Conservation (phyloP, 2,113 vertebrate species). For the Pristiophorus japonicus region DNA sequence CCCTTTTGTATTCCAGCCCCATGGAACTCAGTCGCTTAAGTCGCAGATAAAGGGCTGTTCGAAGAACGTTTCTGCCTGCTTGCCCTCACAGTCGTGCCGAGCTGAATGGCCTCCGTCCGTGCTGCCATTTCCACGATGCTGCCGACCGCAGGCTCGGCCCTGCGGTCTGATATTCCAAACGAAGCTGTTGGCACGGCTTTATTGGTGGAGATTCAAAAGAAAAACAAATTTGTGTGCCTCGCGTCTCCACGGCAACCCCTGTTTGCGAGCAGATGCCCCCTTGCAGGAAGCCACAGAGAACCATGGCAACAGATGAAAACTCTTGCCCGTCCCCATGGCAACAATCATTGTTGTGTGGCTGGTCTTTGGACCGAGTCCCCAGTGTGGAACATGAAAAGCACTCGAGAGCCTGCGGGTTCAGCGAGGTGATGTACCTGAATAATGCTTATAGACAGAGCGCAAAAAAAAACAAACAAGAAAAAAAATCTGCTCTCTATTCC, state of each 20-base stretch:
- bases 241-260: constrained; percentile 7
- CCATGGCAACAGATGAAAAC: constrained; percentile 36
- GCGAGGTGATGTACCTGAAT: constrained; percentile 21
- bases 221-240: constrained; percentile 29
- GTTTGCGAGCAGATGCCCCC: constrained; percentile 33
- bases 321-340: constrained; percentile 19
- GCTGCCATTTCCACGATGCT: too few relatives aligned
- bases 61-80: not conserved
- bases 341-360: constrained; percentile 32
- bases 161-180: not conserved
- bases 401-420: not conserved
- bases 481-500: not conserved
- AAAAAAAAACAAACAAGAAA: not conserved
- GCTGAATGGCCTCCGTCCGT: not conserved
- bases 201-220: constrained; percentile 8
- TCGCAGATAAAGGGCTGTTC: not conserved
- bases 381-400: not conserved
- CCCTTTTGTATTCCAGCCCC: not conserved
- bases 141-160: not conserved
- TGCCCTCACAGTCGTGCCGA: not conserved
- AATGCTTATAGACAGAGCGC: not conserved
- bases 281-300: constrained; percentile 30
- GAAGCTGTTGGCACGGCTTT: not conserved
- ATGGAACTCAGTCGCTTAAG: not conserved
- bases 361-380: not conserved